Evolutionary conservation across 2,113 vertebrate species (phyloP).

Genomic region (Meles meles): DNA sequence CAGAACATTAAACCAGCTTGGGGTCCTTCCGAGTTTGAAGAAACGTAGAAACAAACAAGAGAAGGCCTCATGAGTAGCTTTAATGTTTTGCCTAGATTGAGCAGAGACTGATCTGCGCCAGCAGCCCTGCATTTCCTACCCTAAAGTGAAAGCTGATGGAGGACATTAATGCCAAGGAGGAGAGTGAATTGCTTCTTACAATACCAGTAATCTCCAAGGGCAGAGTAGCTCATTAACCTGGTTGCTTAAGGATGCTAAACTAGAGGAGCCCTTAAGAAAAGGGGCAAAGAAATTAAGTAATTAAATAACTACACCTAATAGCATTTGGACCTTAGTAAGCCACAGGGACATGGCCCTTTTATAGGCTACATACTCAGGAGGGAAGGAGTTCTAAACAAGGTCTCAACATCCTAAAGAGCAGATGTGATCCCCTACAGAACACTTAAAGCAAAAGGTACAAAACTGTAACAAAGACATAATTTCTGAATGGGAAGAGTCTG

Average conservation of each 20-base stretch:
- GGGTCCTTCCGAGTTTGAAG: background rate
- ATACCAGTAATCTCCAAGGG: background rate
- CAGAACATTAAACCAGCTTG: fast-evolving
- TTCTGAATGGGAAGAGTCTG: background rate
- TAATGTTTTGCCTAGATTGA: background rate
- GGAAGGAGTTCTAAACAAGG: background rate
- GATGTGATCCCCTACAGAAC: background rate
- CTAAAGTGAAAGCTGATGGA: background rate
- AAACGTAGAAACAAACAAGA: background rate
- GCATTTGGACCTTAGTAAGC: background rate
- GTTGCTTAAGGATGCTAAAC: background rate
- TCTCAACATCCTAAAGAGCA: background rate
- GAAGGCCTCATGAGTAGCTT: background rate
- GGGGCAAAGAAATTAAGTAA: background rate
- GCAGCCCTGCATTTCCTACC: background rate
- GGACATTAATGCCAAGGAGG: background rate
- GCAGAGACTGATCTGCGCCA: too few relatives aligned
- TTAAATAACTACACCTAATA: background rate
- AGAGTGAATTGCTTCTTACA: background rate
- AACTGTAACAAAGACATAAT: background rate
- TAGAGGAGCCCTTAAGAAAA: background rate
- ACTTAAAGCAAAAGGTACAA: background rate
- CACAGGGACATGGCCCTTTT: background rate
- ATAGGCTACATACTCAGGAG: background rate
- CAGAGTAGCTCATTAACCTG: too few relatives aligned